phyloP scores from a whole-genome alignment of 2,113 vertebrate species.

The Tricholaema leucomelas region DNA sequence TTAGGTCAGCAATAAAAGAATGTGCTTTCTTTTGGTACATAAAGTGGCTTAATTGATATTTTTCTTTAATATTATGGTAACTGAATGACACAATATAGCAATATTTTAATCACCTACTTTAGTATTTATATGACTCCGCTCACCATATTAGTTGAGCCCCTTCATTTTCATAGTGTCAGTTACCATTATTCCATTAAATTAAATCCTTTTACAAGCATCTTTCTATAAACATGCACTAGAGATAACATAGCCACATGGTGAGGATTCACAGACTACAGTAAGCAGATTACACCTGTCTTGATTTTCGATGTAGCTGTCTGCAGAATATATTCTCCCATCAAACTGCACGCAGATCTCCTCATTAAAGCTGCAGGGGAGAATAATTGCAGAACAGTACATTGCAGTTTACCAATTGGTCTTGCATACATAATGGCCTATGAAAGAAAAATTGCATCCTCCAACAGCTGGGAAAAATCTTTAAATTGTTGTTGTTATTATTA shows the following conservation, averaged over 20 bases:
- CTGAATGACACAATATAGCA: not conserved
- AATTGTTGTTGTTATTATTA: not conserved
- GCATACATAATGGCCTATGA: constrained; percentile 52
- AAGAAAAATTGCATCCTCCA: constrained; percentile 34
- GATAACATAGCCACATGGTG: constrained; percentile 66
- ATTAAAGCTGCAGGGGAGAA: constrained; percentile 72
- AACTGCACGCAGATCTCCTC: constrained; percentile 56
- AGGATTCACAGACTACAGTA: constrained; percentile 62
- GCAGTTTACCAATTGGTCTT: constrained; percentile 68
- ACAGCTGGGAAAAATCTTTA: constrained; percentile 60
- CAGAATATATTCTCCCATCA: constrained; percentile 58
- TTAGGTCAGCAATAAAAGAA: not conserved
- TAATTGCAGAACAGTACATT: constrained; percentile 60
- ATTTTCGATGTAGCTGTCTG: constrained; percentile 55
- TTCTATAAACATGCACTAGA: constrained; percentile 58
- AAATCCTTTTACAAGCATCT: constrained; percentile 68
- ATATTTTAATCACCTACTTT: constrained; percentile 20
- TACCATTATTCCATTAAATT: constrained; percentile 71
- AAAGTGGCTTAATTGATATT: not conserved
- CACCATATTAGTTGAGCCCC: constrained; percentile 18
- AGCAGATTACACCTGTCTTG: constrained; percentile 70
- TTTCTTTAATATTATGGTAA: not conserved
- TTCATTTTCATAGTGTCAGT: constrained; percentile 64
- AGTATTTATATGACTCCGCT: not conserved
- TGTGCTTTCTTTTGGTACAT: not conserved